A percentile compares a stretch with the other conserved stretches of the same genome.
Evolutionary conservation across 2,888 invertebrate genomes (phyloP).

Genomic region (Leucoma salicis): DNA sequence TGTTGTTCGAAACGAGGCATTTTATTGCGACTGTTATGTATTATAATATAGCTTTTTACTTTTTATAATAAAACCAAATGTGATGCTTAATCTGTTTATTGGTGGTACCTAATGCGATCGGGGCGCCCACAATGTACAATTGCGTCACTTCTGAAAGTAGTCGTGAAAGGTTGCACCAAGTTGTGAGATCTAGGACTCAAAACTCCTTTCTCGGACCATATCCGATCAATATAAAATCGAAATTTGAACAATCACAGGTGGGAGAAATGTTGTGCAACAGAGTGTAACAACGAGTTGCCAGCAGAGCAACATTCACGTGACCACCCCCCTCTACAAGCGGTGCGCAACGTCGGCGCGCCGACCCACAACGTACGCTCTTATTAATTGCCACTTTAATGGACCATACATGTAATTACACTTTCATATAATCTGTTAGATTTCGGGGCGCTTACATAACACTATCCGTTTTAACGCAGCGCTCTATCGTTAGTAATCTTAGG

Average conservation of each 20-base stretch:
- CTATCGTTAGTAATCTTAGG: neutral
- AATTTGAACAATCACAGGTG: conserved; percentile 52
- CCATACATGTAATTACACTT: conserved; percentile 60
- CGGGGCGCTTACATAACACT: conserved; percentile 47
- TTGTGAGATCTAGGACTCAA: conserved; percentile 16
- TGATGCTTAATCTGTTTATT: conserved; percentile 64
- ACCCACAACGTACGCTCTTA: conserved; percentile 38
- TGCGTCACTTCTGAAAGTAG: conserved; percentile 69
- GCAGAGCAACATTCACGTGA: conserved; percentile 4
- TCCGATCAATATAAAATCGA: conserved; percentile 50
- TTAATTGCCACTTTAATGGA: conserved; percentile 60
- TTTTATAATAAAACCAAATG: conserved; percentile 73
- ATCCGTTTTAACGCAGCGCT: conserved; percentile 35
- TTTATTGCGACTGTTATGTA: conserved; percentile 77
- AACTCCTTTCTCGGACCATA: conserved; percentile 57
- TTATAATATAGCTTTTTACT: conserved; percentile 74
- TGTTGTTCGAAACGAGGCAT: conserved; percentile 67
- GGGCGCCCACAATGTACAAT: conserved; percentile 40
- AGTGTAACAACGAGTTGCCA: conserved; percentile 25
- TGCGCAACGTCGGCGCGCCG: conserved; percentile 20
- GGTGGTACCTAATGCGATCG: conserved; percentile 41
- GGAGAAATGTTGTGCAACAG: conserved; percentile 43
- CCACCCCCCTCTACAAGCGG: conserved; percentile 6
- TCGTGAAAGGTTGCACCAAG: conserved; percentile 68
- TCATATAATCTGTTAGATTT: conserved; percentile 52